phyloP scores from a whole-genome alignment of 2,113 vertebrate species.

The Mohoua ochrocephala region DNA sequence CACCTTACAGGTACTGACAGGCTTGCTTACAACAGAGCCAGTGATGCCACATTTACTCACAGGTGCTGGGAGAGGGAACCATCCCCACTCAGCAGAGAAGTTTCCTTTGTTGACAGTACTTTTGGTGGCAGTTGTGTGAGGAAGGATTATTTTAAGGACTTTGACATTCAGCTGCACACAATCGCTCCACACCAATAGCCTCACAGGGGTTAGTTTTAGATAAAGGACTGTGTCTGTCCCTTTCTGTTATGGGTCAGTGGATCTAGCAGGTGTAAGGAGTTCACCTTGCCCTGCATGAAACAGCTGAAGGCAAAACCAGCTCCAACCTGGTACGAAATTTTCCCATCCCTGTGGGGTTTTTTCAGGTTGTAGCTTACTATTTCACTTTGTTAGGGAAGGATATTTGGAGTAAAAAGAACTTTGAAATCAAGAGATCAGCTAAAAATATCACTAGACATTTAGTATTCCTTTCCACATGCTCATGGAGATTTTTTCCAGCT shows the following conservation, averaged over 20 bases:
- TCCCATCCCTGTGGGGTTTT: neutral
- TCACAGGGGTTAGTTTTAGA: neutral
- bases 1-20: neutral
- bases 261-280: neutral
- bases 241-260: neutral
- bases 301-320: neutral
- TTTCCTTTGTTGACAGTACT: neutral
- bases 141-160: neutral
- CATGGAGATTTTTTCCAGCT: neutral
- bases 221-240: neutral
- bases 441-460: neutral
- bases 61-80: neutral
- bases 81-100: neutral
- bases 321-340: neutral
- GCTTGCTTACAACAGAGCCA: neutral
- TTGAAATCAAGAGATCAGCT: neutral
- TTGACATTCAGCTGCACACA: neutral
- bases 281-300: neutral
- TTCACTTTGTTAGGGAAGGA: neutral
- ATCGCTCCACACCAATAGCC: neutral
- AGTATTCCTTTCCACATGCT: neutral
- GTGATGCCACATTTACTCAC: neutral
- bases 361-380: neutral
- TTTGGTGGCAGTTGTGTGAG: neutral
- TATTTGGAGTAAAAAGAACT: neutral